Base-by-base conservation (phyloP, 2,113 vertebrate genomes). In the Fulica atra region DNA sequence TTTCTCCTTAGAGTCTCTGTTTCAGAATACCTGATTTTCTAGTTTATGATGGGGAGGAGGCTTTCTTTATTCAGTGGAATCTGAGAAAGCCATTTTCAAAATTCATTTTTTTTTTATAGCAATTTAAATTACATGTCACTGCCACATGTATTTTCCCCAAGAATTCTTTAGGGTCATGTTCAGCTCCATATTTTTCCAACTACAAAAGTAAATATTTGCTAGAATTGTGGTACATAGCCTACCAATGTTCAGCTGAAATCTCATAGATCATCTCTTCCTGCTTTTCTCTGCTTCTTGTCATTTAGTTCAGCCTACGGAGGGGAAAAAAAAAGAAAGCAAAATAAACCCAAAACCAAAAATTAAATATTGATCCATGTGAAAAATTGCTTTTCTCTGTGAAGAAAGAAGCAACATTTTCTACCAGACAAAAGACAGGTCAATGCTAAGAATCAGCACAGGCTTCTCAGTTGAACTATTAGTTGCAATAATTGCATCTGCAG, bases 311-410 rank as follows among this genome's bases (percentile, higher is more conserved):
- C 40, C 56, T 42, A 38, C 2, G 14, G 11, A 29, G 9, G 48
- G 46, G 42, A 15, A 23, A 48, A 31, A 66, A 46, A 68, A 65
- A 77, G n/a, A 63, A 71, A 0, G 3, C 2, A 65, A 81, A 87
- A 93, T 63, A 81, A 81, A 80, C 19, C 25, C 1, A 1, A 88
- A 86, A 28, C 44, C 10, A 90, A 92, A 95, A 84, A 93, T 93
- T 95, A 93, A 84, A 74, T 93, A 96, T 92, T 92, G 92, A 96
- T 96, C 89, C 20, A n/a, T 44, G 46, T 81, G 81, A 88, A 95
- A 96, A 96, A 92, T 89, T 66, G 42, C 51, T 93, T 89, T 88
- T 66, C 20, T n/a, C 87, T 93, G n/a, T 73, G 59, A 83, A 92
- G 63, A 84, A 85, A 85, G 57, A 61, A 72, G 68, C 7, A 46